These are phyloP conservation scores for Drosophila tristis DNA, from an alignment of 1,140 invertebrate genomes.

Conservation along the genomic window DNA sequence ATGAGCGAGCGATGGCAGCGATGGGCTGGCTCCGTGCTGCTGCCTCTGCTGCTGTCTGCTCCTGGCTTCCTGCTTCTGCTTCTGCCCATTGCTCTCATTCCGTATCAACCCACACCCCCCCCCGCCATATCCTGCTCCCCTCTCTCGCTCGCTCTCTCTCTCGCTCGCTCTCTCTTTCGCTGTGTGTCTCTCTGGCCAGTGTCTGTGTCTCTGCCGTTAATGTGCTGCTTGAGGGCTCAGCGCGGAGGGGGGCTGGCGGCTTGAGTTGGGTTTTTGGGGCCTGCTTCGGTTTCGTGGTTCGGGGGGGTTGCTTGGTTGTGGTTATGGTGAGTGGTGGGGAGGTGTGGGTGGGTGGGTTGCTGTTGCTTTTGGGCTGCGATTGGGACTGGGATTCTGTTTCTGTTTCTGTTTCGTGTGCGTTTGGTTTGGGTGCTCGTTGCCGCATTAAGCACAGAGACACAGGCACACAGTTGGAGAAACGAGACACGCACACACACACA, in stretches of 20 bases:
- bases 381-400: constrained; percentile 55
- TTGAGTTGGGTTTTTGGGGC: not conserved
- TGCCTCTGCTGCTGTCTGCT: constrained; percentile 4
- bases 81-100: constrained; percentile 27
- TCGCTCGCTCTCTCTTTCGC: constrained; percentile 3
- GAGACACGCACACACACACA: constrained; percentile 18
- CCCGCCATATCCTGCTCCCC: too few relatives aligned
- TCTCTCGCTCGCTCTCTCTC: constrained; percentile 20
- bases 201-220: constrained; percentile 63
- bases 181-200: not conserved
- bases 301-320: not conserved
- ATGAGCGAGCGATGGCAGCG: constrained; percentile 19
- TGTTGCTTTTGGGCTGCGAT: constrained; percentile 30
- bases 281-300: constrained; percentile 2
- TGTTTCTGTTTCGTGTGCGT: constrained; percentile 65
- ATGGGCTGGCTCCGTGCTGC: constrained; percentile 17
- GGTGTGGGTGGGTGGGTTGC: constrained; percentile 16
- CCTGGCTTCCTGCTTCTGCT: too few relatives aligned
- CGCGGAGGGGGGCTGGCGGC: constrained; percentile 9
- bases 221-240: constrained; percentile 66
- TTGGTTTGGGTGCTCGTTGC: constrained; percentile 50
- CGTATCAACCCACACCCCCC: constrained; percentile 27
- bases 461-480: not conserved
- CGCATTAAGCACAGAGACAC: constrained; percentile 64
- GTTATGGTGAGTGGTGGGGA: too few relatives aligned